These are phyloP conservation scores for Drosophila histrio DNA, from an alignment of 2,888 invertebrate species.

Conservation along the genomic window DNA sequence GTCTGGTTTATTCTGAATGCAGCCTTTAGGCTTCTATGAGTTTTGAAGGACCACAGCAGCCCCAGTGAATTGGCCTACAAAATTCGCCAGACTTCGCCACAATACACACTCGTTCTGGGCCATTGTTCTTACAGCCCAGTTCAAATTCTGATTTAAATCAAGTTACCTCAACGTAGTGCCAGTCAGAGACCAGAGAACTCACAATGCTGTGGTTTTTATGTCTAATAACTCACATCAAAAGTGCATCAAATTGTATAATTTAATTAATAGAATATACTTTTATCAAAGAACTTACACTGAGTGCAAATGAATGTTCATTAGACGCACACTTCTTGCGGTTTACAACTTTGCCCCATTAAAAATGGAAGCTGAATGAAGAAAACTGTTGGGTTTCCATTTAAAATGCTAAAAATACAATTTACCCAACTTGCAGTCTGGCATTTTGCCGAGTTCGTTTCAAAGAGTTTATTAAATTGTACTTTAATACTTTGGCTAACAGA, in stretches of 20 bases:
- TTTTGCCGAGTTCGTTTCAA: no score
- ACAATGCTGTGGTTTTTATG: neutral
- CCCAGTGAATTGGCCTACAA: neutral
- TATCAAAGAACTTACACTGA: neutral
- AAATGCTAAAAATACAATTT: slow-evolving; percentile 24
- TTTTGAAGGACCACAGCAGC: slow-evolving; percentile 33
- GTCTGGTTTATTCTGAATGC: slow-evolving; percentile 1
- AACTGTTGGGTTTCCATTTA: neutral
- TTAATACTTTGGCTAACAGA: neutral
- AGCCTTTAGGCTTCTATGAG: slow-evolving; percentile 38
- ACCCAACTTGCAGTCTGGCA: neutral
- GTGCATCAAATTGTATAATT: slow-evolving; percentile 17
- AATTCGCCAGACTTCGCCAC: slow-evolving; percentile 5
- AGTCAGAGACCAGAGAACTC: neutral
- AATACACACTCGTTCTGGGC: slow-evolving; percentile 2
- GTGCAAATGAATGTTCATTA: slow-evolving; percentile 18
- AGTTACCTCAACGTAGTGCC: neutral
- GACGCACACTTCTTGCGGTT: neutral
- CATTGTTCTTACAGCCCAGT: neutral
- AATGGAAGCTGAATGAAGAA: neutral
- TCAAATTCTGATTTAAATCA: neutral
- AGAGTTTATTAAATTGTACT: slow-evolving; percentile 10
- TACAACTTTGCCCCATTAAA: no score
- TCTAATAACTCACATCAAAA: neutral
- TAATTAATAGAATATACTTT: slow-evolving; percentile 20